Evolutionary conservation across 2,888 invertebrate genomes (phyloP), one percentile per base, ranked within the genome.

Genomic region (Cantharis nigra): DNA sequence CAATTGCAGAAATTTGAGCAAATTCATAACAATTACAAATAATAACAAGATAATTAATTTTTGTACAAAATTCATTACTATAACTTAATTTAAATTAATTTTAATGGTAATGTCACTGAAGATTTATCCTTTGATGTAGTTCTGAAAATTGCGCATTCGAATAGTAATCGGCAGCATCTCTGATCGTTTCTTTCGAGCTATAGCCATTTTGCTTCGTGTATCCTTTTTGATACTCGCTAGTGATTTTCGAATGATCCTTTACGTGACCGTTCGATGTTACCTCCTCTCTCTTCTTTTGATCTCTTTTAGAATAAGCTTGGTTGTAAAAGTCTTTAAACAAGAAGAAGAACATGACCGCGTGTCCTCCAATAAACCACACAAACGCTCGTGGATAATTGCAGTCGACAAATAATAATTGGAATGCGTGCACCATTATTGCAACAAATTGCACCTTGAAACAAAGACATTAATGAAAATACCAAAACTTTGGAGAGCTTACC

Each of bases 311-410:
- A 90, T 96, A 96, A 16, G 94, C 92, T 87, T 95, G 93, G 86
- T 94, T 94, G 92, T 98, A 98, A 91, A 98, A 98, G 88, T 98
- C 95, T 86, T 94, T 95, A 91, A 98, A 98, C 79, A 98, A 92
- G 92, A 97, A 94, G 91, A 97, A 95, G 93, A 98, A 98, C 93
- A 98, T 95, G 81, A 97, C 93, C 1, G 97, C 98, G 89, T 98
- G 98, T 91, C 96, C 93, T 76, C 97, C 97, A 87, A 98, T 98
- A 96, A 96, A 98, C 96, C 96, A 96, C 82, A 96, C 96, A 89
- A 97, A 97, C n/a, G 95, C 96, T 84, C 94, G 92, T 72, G 98
- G 98, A 90, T 97, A 98, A 88, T 96, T 93, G 91, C 98, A 98
- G 75, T 96, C 95, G 84, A 94, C 93, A 91, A 97, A 95, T 82